A percentile compares a stretch with the other conserved stretches of the same genome.
Conservation (phyloP, 2,113 vertebrate genomes). For the Myotis lucifugus region DNA sequence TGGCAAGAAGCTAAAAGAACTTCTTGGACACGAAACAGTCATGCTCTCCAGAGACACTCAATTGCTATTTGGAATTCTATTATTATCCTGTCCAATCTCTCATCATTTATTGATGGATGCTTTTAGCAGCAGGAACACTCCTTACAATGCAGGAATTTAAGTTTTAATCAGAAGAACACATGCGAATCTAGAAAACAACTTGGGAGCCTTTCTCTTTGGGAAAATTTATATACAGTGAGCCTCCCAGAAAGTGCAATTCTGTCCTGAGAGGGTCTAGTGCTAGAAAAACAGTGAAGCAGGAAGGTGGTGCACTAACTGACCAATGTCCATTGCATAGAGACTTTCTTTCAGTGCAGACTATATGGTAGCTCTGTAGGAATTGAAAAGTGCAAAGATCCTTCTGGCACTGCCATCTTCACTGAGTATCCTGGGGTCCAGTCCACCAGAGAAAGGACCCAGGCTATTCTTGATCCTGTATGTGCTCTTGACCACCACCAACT, state of each 20-base stretch:
- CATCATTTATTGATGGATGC: constrained; percentile 56
- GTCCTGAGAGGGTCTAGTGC: not conserved
- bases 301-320: not conserved
- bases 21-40: constrained; percentile 50
- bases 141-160: constrained; percentile 49
- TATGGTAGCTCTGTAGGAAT: not conserved
- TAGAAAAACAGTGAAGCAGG: not conserved
- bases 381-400: not conserved
- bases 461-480: not conserved
- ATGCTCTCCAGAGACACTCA: constrained; percentile 50
- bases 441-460: not conserved
- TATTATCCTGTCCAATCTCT: constrained; percentile 14
- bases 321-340: not conserved
- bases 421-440: not conserved
- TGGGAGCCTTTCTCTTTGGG: constrained; percentile 21
- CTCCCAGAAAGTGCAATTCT: not conserved
- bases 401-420: not conserved
- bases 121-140: constrained; percentile 36
- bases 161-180: constrained; percentile 20
- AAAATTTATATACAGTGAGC: not conserved
- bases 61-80: constrained; percentile 58
- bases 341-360: not conserved
- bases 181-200: not conserved
- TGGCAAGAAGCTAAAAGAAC: constrained; percentile 46
- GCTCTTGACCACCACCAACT: not conserved